Evolutionary conservation across 2,797 vertebrate genomes (phyloP), one percentile per base, ranked within the genome.

Genomic region (Champsocephalus gunnari): DNA sequence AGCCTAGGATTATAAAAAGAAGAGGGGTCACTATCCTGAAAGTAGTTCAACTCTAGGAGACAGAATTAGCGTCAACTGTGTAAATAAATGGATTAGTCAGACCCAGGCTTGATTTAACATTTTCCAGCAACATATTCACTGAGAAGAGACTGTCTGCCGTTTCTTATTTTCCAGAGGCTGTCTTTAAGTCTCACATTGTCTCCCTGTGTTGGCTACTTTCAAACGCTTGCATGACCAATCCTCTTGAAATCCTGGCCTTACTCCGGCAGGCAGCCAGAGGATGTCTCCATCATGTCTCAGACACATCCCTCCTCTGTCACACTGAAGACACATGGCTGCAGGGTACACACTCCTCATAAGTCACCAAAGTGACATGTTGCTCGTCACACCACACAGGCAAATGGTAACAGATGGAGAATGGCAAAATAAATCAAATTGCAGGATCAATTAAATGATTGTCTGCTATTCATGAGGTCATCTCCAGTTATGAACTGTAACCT

Each of bases 301-400:
- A 66, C 66, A 48, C 51, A 49, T 57, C 58, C 51, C 17, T 45
- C 69, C 68, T 68, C 54, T 10, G 17, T 57, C 75, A 69, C 12
- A 72, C 38, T 53, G 65, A 57, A 53, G 67, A 83, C 58, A 13
- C 59, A 34, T 24, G 55, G 67, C 77, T 71, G 64, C 61, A 83
- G 66, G 71, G 59, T 65, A 50, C 66, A 57, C 3, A 62, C 61
- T 81, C 75, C 66, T 75, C 65, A 69, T 38, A 71, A 43, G 72
- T 79, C 82, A 77, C 62, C 24, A 9, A 48, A 38, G 69, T 60
- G 72, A 80, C 80, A 71, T 10, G 63, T 45, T 61, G 55, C 51
- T 64, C 69, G 60, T 79, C 63, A 77, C 70, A 58, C 57, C 70
- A 59, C 66, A 59, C 71, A 72, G 60, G 61, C 83, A 81, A 75